Evolutionary conservation across 2,888 invertebrate genomes (phyloP), one percentile per base, ranked within the genome.

Genomic region (Gastracanthus pulcherrimus): DNA sequence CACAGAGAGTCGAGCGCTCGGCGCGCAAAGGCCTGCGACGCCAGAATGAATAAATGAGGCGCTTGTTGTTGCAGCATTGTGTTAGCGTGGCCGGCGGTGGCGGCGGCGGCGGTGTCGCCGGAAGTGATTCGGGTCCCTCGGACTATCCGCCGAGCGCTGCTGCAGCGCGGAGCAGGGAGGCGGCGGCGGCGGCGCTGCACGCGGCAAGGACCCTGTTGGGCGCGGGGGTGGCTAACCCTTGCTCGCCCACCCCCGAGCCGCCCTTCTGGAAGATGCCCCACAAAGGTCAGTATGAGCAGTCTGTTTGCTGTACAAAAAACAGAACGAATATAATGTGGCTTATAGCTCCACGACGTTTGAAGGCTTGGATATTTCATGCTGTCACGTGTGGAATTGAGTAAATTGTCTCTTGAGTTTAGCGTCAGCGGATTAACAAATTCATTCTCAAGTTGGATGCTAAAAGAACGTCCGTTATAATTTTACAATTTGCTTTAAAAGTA

Each of bases 241-340:
- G 94, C 89, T 93, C 93, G 93, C 94, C 95, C 93, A 94, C 95
- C 94, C 94, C 95, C 94, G 95, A 95, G 92, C 94, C 95, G 91
- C 95, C 96, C 88, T 95, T 96, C 92, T 96, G 96, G 96, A 96
- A 96, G 93, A 96, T 96, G 96, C 96, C 96, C 86, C 96, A 96
- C 92, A 96, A 96, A 96, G 96, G 96, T 96, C 92, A 92, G 92
- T 89, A 19, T 36, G 36, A 16, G 51, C 67, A 60, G 19, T 5
- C 6, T n/a, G 3, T 48, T 41, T 19, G 55, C 23, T n/a, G n/a
- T n/a, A n/a, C n/a, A n/a, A n/a, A n/a, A n/a, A n/a, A n/a, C n/a
- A n/a, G 41, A 41, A 4, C 41, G 41, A 41, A 41, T 41, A 41
- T 1, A 2, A 7, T 41, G 41, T 41, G 11, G 41, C 41, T 41